These are phyloP conservation scores for Tachyglossus aculeatus DNA, from an alignment of 2,797 vertebrate genomes.

Conservation along the genomic window DNA sequence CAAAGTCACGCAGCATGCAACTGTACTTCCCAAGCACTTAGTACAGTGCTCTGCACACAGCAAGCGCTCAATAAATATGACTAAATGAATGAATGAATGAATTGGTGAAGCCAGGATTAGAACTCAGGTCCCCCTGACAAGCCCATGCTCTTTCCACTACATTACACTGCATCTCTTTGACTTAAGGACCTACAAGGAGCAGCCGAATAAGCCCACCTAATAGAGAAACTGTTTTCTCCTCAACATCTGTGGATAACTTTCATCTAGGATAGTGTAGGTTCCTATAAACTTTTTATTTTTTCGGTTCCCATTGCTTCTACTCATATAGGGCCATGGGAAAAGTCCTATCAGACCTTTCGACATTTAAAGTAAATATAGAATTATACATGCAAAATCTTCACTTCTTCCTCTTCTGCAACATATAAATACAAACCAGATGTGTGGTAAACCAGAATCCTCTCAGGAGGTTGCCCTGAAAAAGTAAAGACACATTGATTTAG, in stretches of 20 bases:
- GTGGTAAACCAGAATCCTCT: conserved; percentile 51
- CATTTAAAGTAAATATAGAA: conserved; percentile 55
- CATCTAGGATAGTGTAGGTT: not conserved
- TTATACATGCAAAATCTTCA: conserved; percentile 32
- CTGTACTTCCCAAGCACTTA: too few relatives aligned
- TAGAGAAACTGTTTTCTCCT: conserved; percentile 11
- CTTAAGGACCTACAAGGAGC: not conserved
- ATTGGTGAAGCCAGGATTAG: too few relatives aligned
- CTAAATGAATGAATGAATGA: too few relatives aligned
- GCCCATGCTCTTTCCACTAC: too few relatives aligned
- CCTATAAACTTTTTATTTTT: not conserved
- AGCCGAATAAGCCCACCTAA: not conserved
- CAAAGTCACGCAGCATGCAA: too few relatives aligned
- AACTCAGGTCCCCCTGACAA: too few relatives aligned
- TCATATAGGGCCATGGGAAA: not conserved
- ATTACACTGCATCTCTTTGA: too few relatives aligned
- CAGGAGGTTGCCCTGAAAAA: conserved; percentile 65
- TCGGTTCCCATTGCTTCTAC: not conserved
- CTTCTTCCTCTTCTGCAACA: conserved; percentile 42
- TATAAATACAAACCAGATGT: conserved; percentile 60
- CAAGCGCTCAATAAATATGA: too few relatives aligned
- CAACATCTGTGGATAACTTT: not conserved
- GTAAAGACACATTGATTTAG: conserved; percentile 65
- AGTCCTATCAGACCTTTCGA: conserved; percentile 24
- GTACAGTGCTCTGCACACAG: too few relatives aligned